phyloP scores from a whole-genome alignment of 2,888 invertebrate genomes.

The Acronicta alni region DNA sequence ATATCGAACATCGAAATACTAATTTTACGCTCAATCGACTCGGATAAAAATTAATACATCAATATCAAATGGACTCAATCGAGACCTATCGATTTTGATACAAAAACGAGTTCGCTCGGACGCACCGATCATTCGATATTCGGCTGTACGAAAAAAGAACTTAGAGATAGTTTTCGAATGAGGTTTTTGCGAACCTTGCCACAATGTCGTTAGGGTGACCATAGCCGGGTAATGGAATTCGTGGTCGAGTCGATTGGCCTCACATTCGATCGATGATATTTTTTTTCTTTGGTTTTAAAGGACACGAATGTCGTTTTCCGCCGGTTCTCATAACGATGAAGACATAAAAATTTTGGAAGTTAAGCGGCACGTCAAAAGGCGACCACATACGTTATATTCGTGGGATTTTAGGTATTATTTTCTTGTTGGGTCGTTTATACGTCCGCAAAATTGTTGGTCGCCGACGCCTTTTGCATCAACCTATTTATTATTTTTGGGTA shows the following conservation, averaged over 20 bases:
- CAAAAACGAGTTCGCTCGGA: constrained; percentile 73
- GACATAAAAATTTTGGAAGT: constrained; percentile 86
- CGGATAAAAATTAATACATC: constrained; percentile 86
- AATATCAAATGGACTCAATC: constrained; percentile 66
- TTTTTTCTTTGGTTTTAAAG: constrained; percentile 66
- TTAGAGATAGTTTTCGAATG: constrained; percentile 77
- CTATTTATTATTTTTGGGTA: constrained; percentile 86
- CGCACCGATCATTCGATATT: constrained; percentile 63
- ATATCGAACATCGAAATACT: constrained; percentile 73
- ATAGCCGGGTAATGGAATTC: constrained; percentile 78
- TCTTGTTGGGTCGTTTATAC: constrained; percentile 71
- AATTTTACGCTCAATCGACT: constrained; percentile 87
- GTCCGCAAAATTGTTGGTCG: constrained; percentile 85
- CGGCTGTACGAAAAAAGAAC: constrained; percentile 65
- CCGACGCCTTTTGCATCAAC: constrained; percentile 83
- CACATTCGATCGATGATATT: constrained; percentile 71
- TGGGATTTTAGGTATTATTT: constrained; percentile 72
- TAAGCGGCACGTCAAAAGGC: constrained; percentile 82
- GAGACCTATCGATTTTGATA: constrained; percentile 50
- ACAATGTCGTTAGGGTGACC: constrained; percentile 85
- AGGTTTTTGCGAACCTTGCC: constrained; percentile 79
- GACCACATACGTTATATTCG: constrained; percentile 85
- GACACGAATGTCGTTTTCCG: constrained; percentile 69
- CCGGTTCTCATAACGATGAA: constrained; percentile 84
- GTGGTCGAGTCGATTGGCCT: constrained; percentile 73